Evolutionary conservation across 2,888 invertebrate genomes (phyloP).

Genomic region (Synanthedon formicaeformis): DNA sequence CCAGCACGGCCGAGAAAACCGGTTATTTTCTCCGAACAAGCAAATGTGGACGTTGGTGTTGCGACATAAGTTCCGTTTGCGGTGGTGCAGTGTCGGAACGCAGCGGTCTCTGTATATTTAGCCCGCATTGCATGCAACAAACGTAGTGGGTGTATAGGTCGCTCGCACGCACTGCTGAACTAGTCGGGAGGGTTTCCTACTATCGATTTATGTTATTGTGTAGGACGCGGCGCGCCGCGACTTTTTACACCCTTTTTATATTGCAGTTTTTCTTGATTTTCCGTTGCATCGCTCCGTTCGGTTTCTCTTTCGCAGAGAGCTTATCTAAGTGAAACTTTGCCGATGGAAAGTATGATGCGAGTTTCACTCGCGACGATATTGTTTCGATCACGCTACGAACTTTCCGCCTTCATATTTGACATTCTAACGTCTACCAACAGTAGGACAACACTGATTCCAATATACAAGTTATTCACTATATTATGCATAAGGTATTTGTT

Average conservation of each 20-base stretch:
- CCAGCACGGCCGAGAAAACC: slow-evolving; percentile 28
- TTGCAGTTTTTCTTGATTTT: slow-evolving; percentile 42
- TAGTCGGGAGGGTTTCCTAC: slow-evolving; percentile 67
- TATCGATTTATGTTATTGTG: slow-evolving; percentile 62
- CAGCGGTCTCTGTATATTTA: slow-evolving; percentile 60
- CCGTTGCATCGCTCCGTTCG: slow-evolving; percentile 24
- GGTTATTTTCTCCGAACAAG: slow-evolving; percentile 55
- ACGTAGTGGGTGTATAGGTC: slow-evolving; percentile 66
- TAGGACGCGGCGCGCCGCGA: slow-evolving; percentile 36
- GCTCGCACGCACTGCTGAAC: slow-evolving; percentile 69
- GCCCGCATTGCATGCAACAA: slow-evolving; percentile 63
- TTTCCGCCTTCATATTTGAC: slow-evolving; percentile 1
- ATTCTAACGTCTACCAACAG: background rate
- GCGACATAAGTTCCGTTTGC: slow-evolving; percentile 57
- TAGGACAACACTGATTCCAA: no score
- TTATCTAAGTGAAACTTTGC: slow-evolving; percentile 37
- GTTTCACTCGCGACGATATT: slow-evolving; percentile 34
- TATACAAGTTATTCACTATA: no score
- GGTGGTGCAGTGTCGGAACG: slow-evolving; percentile 30
- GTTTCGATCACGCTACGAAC: slow-evolving; percentile 1
- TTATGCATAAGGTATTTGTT: no score
- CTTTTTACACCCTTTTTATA: slow-evolving; percentile 35
- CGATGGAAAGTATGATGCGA: slow-evolving; percentile 33
- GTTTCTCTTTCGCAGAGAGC: slow-evolving; percentile 53
- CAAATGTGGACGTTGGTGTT: slow-evolving; percentile 59